Percentiles rank a stretch among this genome's conserved stretches.
phyloP scores from a whole-genome alignment of 2,113 vertebrate genomes.

The Cygnus atratus region DNA sequence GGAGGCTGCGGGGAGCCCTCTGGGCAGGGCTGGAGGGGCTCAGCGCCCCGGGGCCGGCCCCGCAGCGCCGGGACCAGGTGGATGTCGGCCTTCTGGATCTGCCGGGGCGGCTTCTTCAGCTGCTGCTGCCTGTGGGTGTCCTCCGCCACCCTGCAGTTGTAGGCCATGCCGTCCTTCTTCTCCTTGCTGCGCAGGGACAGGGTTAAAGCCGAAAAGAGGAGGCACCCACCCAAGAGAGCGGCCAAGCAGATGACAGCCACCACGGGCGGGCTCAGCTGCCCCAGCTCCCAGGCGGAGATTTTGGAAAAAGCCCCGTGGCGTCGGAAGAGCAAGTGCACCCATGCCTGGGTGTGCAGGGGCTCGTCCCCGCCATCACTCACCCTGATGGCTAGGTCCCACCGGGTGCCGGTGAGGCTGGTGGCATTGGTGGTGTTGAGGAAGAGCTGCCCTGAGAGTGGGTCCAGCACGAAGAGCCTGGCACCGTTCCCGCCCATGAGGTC shows the following conservation, averaged over 20 bases:
- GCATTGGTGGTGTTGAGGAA: slow-evolving; percentile 87
- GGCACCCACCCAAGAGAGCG: slow-evolving; percentile 76
- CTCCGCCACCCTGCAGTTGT: slow-evolving; percentile 94
- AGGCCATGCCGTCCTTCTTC: slow-evolving; percentile 86
- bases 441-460: slow-evolving; percentile 80
- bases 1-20: slow-evolving; percentile 43
- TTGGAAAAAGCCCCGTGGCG: slow-evolving; percentile 83
- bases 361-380: slow-evolving; percentile 84
- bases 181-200: slow-evolving; percentile 85
- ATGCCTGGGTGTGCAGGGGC: slow-evolving; percentile 71
- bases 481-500: slow-evolving; percentile 73
- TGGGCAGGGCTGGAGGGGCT: background rate
- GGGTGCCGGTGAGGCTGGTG: slow-evolving; percentile 83
- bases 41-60: slow-evolving; percentile 62
- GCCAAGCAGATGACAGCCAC: slow-evolving; percentile 83
- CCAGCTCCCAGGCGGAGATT: slow-evolving; percentile 72
- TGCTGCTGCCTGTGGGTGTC: slow-evolving; percentile 87
- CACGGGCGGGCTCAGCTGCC: slow-evolving; percentile 78
- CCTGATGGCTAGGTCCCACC: slow-evolving; percentile 75
- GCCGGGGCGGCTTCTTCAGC: slow-evolving; percentile 89
- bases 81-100: slow-evolving; percentile 93
- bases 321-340: slow-evolving; percentile 82
- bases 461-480: slow-evolving; percentile 78
- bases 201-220: slow-evolving; percentile 80
- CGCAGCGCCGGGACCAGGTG: slow-evolving; percentile 87